Evolutionary conservation across 2,113 vertebrate genomes (phyloP).

Genomic region (Gavia stellata): DNA sequence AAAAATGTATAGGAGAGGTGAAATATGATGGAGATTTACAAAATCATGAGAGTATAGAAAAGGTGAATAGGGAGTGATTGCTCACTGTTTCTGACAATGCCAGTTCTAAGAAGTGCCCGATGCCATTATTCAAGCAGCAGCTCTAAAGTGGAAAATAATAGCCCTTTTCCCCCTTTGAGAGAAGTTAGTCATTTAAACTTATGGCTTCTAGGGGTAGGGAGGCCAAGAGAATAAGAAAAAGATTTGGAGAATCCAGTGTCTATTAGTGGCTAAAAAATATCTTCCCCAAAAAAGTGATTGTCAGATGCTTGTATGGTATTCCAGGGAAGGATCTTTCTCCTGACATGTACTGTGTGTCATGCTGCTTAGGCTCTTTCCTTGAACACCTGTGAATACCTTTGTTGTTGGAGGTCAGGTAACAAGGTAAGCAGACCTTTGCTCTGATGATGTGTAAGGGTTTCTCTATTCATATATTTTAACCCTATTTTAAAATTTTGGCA

Average conservation of each 20-base stretch:
- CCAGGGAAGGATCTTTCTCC: background rate
- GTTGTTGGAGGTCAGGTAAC: background rate
- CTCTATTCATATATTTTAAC: background rate
- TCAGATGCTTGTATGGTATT: background rate
- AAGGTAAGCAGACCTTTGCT: background rate
- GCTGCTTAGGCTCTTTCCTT: fast-evolving
- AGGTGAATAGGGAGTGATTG: constrained; percentile 62
- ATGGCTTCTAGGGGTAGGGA: background rate
- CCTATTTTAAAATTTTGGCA: background rate
- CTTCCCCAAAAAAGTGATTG: background rate
- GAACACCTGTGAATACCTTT: background rate
- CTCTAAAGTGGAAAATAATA: background rate
- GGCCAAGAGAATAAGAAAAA: background rate
- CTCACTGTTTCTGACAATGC: constrained; percentile 48
- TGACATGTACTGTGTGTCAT: fast-evolving
- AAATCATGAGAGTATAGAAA: constrained; percentile 50
- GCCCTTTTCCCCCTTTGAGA: background rate
- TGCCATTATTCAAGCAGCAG: constrained; percentile 28
- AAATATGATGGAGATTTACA: constrained; percentile 1
- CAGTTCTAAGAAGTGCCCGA: constrained; percentile 7
- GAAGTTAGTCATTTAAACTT: background rate
- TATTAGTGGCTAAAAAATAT: background rate
- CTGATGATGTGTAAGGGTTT: background rate
- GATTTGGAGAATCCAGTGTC: background rate
- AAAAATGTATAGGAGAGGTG: background rate